Evolutionary conservation across 1,140 invertebrate species (phyloP).

Genomic region (Bathynomus jamesi): DNA sequence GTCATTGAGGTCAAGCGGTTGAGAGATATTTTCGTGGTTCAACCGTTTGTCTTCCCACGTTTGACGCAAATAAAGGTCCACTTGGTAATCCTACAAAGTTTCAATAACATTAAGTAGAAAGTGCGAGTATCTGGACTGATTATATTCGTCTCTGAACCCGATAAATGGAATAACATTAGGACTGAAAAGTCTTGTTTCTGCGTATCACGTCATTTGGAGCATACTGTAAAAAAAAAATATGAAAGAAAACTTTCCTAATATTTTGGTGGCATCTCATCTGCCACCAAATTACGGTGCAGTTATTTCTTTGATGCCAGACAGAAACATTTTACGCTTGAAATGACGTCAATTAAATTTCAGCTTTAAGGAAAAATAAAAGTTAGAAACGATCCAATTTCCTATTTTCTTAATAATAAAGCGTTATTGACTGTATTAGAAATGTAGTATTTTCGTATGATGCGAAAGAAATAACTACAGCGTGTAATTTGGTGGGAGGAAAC

Average conservation of each 20-base stretch:
- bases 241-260: no score
- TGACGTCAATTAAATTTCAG: no score
- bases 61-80: conserved; percentile 53
- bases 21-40: conserved; percentile 46
- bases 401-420: not conserved
- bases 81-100: conserved; percentile 50
- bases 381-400: not conserved
- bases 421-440: not conserved
- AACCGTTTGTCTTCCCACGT: conserved; percentile 52
- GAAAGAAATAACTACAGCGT: not conserved
- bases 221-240: not conserved
- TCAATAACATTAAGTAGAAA: not conserved
- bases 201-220: no score
- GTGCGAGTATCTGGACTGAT: not conserved
- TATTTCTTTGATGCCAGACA: no score
- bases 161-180: no score
- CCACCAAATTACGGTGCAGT: no score
- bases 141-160: no score
- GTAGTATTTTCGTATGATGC: not conserved
- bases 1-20: conserved; percentile 50
- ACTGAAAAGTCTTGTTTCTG: no score
- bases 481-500: no score
- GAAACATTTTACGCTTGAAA: no score
- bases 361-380: not conserved
- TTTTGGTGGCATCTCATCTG: no score